Base-by-base conservation (phyloP, 1,140 invertebrate species). In the Drosophila pruinosa region DNA sequence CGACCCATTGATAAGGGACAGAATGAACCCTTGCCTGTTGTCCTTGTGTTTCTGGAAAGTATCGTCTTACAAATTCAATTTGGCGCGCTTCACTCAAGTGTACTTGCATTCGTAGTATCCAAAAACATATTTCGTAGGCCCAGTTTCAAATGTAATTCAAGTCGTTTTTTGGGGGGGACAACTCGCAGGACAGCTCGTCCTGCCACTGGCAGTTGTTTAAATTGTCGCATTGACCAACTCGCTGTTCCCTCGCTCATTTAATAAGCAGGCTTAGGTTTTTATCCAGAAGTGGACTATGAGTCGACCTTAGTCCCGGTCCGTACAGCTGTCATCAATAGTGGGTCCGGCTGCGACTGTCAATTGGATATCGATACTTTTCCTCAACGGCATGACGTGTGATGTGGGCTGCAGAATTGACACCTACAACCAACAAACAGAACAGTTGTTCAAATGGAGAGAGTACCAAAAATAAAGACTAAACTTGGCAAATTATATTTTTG, bases 11-110 rank as follows among this genome's bases (percentile, higher is more conserved):
- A 71, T 73, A 77, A 67, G 62, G 65, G 45, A 41, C 47, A 7
- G 19, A 10, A 28, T 22, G 58, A 80, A 71, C 75, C 72, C 72
- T 77, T 73, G 43, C 31, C 21, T 38, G 31, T 54, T 47, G 41
- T 64, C 12, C 22, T 52, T 62, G 43, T 34, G 31, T 50, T 41
- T 22, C 28, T 54, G n/a, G 34, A 81, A 77, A 86, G 81, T 85
- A 85, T 85, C 81, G 62, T 4, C 57, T 85, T 85, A 86, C 81
- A 86, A 88, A 78, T 88, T 88, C 56, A 88, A 85, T 89, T 89
- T 89, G 85, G 85, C 85, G 85, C 85, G 85, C 85, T 89, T 64
- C 77, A 78, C 71, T 89, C 85, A 89, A 81, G 85, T 89, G 85
- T 80, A 76, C 24, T 48, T 15, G 4, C 62, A 53, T 68, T 67